Conservation (phyloP, 2,797 vertebrate genomes). For the Mus spretus region DNA sequence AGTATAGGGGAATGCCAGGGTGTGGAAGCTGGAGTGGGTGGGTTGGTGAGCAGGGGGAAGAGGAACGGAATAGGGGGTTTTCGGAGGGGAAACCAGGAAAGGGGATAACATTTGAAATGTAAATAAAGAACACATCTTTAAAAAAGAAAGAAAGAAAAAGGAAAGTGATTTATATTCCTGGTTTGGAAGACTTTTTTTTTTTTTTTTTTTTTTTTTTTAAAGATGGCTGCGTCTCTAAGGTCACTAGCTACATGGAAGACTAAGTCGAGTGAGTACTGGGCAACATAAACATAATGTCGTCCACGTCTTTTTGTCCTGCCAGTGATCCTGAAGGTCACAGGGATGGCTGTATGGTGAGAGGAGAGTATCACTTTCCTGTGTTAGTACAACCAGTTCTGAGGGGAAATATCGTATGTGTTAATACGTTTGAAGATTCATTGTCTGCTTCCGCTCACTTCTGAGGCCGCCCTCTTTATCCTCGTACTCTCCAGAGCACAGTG, state of each 20-base stretch:
- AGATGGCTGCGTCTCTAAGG: slow-evolving; percentile 80
- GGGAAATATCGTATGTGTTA: neutral
- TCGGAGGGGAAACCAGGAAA: too few relatives aligned
- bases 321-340: slow-evolving; percentile 68
- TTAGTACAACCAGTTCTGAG: neutral
- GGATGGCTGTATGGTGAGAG: neutral
- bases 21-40: too few relatives aligned
- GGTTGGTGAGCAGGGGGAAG: too few relatives aligned
- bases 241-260: slow-evolving; percentile 75
- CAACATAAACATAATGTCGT: slow-evolving; percentile 74
- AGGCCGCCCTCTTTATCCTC: slow-evolving; percentile 25
- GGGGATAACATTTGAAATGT: too few relatives aligned
- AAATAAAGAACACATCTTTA: too few relatives aligned
- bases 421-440: neutral
- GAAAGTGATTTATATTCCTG: neutral
- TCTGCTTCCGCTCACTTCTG: slow-evolving; percentile 4
- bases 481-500: neutral
- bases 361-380: neutral
- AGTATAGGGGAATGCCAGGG: too few relatives aligned
- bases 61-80: too few relatives aligned
- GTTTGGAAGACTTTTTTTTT: neutral
- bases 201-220: too few relatives aligned
- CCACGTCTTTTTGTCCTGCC: neutral
- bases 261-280: slow-evolving; percentile 84
- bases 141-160: too few relatives aligned